Evolutionary conservation across 2,888 invertebrate genomes (phyloP).

Genomic region (Zonitis immaculata): DNA sequence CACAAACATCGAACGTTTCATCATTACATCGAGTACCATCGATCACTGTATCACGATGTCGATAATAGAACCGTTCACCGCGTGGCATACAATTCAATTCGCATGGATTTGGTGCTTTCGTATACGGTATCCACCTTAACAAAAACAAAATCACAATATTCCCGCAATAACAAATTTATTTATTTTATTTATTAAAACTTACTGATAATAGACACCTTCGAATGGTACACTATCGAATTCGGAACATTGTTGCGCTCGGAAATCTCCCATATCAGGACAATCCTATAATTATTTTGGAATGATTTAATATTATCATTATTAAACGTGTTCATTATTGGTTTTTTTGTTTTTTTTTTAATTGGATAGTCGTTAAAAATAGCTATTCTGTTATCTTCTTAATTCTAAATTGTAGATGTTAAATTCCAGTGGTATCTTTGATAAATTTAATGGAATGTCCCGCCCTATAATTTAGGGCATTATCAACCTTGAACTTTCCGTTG

Average conservation of each 20-base stretch:
- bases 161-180: no score
- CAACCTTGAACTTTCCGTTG: no score
- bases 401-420: no score
- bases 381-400: no score
- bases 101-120: conserved; percentile 83
- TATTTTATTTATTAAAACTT: no score
- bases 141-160: neutral
- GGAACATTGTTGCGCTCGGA: conserved; percentile 85
- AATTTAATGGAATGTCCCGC: no score
- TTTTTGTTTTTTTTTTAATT: no score
- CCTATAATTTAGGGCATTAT: no score
- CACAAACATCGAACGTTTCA: conserved; percentile 86
- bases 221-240: conserved; percentile 76
- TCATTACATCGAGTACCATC: conserved; percentile 82
- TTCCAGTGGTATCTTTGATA: no score
- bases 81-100: conserved; percentile 94
- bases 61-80: conserved; percentile 86
- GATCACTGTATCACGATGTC: conserved; percentile 73
- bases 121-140: conserved; percentile 80
- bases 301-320: no score
- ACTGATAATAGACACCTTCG: conserved; percentile 78
- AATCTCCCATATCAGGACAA: conserved; percentile 78
- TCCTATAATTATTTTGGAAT: conserved; percentile 58
- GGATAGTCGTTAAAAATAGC: no score
- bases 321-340: no score